Evolutionary conservation across 2,797 vertebrate genomes (phyloP).

Genomic region (Lagocephalus sceleratus): DNA sequence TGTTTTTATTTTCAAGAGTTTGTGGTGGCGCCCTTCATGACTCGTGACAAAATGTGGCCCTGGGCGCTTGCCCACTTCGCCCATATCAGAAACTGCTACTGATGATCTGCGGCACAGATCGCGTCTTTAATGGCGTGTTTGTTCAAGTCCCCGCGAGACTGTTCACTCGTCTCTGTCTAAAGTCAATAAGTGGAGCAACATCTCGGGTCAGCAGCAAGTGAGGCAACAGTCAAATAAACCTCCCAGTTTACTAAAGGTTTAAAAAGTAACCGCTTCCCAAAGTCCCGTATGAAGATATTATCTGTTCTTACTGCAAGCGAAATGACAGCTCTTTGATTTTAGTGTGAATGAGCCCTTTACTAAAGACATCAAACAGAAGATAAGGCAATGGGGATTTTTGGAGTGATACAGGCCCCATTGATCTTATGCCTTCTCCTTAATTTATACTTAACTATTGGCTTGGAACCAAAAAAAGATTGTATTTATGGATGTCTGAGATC

Average conservation of each 20-base stretch:
- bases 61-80: no score
- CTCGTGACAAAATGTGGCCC: no score
- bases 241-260: conserved; percentile 48
- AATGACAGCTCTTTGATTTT: conserved; percentile 76
- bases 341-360: conserved; percentile 65
- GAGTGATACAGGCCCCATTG: conserved; percentile 72
- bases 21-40: no score
- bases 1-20: no score
- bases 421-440: conserved; percentile 77
- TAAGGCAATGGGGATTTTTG: conserved; percentile 74
- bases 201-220: conserved; percentile 29
- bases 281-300: conserved; percentile 61
- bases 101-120: no score
- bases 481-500: conserved; percentile 70
- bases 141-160: not conserved
- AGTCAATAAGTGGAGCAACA: conserved; percentile 19
- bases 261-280: conserved; percentile 34
- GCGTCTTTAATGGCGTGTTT: not conserved
- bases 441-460: conserved; percentile 77
- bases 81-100: no score
- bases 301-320: conserved; percentile 61
- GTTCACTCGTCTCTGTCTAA: conserved; percentile 9
- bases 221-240: conserved; percentile 31
- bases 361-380: conserved; percentile 77
- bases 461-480: conserved; percentile 65